Evolutionary conservation across 2,888 invertebrate genomes (phyloP), one percentile per base, ranked within the genome.

Genomic region (Gastracanthus pulcherrimus): DNA sequence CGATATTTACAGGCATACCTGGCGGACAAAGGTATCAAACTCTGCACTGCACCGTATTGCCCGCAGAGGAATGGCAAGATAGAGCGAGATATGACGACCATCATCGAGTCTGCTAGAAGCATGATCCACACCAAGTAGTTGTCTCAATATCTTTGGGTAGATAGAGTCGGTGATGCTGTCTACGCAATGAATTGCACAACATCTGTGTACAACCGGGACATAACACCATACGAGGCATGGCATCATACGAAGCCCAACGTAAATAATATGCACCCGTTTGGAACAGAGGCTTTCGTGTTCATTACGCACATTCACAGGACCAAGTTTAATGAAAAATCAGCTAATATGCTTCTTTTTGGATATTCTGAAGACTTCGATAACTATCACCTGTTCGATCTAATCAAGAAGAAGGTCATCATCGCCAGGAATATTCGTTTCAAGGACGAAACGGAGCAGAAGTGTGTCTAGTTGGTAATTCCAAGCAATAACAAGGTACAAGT

Each of bases 181-280:
- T 66, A 66, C 9, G 66, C 66, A 38, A 23, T 66, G 9, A 66
- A 66, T n/a, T 2, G 9, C 1, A 66, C 66, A 9, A 4, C 13
- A 23, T 13, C 9, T 9, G 29, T 1, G 9, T 1, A 2, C 19
- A 38, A 1, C 23, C 6, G 13, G 9, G 23, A 41, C 0, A n/a
- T 23, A 19, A 66, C 66, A 23, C 66, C 66, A 5, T 66, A 26
- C 26, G 66, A 66, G 26, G 9, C 11, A 23, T 66, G 38, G 38
- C 23, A 66, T 41, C 41, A 41, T 11, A 66, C 23, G 23, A 66
- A 66, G 11, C 66, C 66, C 2, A 66, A 66, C n/a, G 41, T 66
- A 1, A 16, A 9, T 9, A 38, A 66, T 26, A 66, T 66, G 66
- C 38, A 13, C 7, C 66, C 41, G 2, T 66, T 66, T 41, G 38